Evolutionary conservation across 2,797 vertebrate genomes (phyloP), one percentile per base, ranked within the genome.

Genomic region (Myotis findleyi): DNA sequence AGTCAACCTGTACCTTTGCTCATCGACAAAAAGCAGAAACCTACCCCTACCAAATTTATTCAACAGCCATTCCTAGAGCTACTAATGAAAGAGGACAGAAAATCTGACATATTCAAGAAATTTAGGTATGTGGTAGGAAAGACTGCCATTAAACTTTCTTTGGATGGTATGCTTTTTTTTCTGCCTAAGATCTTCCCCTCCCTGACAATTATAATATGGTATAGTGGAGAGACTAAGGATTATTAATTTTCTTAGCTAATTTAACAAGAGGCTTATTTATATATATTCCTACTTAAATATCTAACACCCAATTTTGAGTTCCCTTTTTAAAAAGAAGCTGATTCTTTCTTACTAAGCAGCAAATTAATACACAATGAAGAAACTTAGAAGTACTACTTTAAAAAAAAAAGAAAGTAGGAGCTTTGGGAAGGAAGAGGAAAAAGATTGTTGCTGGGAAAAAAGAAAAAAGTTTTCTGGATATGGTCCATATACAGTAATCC

Each of bases 51-150:
- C 13, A 87, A 80, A 92, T n/a, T 71, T 72, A 72, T 81, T 81
- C 89, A 91, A 55, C 59, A 16, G 41, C 87, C 94, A 57, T 66
- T 80, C 23, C 51, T 82, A 71, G 62, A 95, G 8, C 69, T 95
- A 80, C 47, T 33, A 27, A 20, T 6, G 77, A 84, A 97, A 72
- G 89, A 97, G 17, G 75, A 93, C 17, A 93, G 89, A 92, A 84
- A 81, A 53, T 5, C 44, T 23, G 68, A 95, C 11, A n/a, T 77
- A 64, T 57, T 95, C 49, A 96, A 92, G 66, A 89, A 81, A 76
- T 30, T 30, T 8, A 87, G 95, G 97, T 97, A 95, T 72, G 95
- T 93, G 3, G n/a, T 36, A 90, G 41, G 21, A 94, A 93, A 95
- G 41, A 92, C 11, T 57, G 20, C 59, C 51, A n/a, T 73, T 95